Base-by-base conservation (phyloP, 2,113 vertebrate species). In the Pterocles orientalis region DNA sequence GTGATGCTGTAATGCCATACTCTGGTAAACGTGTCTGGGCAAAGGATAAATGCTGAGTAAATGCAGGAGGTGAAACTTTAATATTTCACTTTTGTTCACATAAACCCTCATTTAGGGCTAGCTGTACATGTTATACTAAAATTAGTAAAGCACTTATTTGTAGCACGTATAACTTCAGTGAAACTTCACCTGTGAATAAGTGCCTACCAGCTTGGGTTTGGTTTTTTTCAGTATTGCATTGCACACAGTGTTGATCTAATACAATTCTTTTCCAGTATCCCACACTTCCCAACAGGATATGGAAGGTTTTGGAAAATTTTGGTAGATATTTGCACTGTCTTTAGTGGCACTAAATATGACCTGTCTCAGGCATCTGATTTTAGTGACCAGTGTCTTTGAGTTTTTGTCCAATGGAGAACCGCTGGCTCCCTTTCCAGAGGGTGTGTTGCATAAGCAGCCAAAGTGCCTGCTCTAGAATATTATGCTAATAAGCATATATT, bases 391-490 rank as follows among this genome's bases (percentile, higher is more conserved):
- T n/a, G 20, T 21, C 12, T 36, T 45, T 24, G 33, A 61, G 12
- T 1, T 69, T 83, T 64, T 58, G 18, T 31, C 57, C 47, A 65
- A 12, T 5, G 8, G n/a, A 81, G 56, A n/a, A 21, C 17, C 17
- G 50, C 91, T 86, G 91, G 5, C 18, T 60, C 23, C 5, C 8
- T 82, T 90, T 82, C 34, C 24, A 51, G 29, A 29, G 7, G 3
- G 4, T 64, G 8, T 82, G 23, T 64, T 80, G 45, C 16, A 70
- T 20, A 57, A 71, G 1, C 28, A 86, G 19, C 6, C 9, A 8
- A 72, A 91, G 11, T 28, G 34, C 0, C 0, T 45, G 17, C 18
- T 86, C 28, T 23, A 31, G 29, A 75, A 43, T 17, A 11, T 75
- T 62, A n/a, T 1, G 1, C 5, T 77, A 80, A 48, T 6, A 48